Evolutionary conservation across 2,888 invertebrate genomes (phyloP), one percentile per base, ranked within the genome.

Genomic region (Pherbina coryleti): DNA sequence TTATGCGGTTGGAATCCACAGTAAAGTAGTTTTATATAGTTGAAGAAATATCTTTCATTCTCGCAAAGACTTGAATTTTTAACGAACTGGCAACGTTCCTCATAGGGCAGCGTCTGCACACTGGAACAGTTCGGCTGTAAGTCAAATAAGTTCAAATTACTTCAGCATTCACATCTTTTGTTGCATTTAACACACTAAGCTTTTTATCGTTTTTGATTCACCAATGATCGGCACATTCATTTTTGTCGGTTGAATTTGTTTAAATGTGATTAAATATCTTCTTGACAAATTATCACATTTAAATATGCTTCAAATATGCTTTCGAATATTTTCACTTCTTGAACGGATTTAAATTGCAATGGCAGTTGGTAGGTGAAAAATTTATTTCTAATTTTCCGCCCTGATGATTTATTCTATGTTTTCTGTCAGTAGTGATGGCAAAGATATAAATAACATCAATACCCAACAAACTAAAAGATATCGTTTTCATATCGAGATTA

Each of bases 21-120:
- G 77, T 90, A 91, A 0, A 90, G 84, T 3, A 90, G 67, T 64
- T 86, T 57, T 0, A 89, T 84, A 76, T 91, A 91, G 78, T 89
- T 87, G 22, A 90, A 76, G 17, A 86, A 76, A 19, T 87, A 85
- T 14, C 84, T 83, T 14, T 85, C 80, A 5, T 78, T 37, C 28
- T 71, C 25, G 64, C 91, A 91, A 77, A 86, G 88, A 0, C 80
- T 49, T 0, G 87, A 88, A 0, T 80, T 77, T 11, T n/a, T 81
- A 0, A 90, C 86, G 87, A 89, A 91, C 1, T 82, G 67, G 80
- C 91, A 91, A 70, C 90, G 88, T 14, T 89, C 77, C 31, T 78
- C 55, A 14, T 80, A 81, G 17, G 79, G 74, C 69, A 82, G 78
- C 28, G 69, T 66, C n/a, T 81, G 79, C 17, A 83, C 81, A 75